Conservation (phyloP, 2,888 invertebrate species). For the Marronus borbonicus region DNA sequence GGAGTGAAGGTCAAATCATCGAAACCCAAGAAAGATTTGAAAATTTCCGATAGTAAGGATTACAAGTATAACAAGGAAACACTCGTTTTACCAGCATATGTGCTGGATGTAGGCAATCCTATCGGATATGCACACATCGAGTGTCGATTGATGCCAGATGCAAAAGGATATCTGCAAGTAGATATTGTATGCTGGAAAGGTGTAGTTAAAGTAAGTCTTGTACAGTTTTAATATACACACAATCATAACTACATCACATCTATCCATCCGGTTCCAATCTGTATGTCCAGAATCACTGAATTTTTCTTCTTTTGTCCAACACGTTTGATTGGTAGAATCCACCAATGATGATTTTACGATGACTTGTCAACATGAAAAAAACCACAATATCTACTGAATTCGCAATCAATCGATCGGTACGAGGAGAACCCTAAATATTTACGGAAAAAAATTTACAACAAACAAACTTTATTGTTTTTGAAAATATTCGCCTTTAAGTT, state of each 20-base stretch:
- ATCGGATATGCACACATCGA: conserved; percentile 56
- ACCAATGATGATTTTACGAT: no score
- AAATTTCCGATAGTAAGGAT: conserved; percentile 14
- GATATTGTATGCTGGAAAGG: conserved; percentile 58
- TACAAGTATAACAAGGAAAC: conserved; percentile 28
- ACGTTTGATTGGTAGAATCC: no score
- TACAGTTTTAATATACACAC: not conserved
- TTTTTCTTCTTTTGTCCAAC: no score
- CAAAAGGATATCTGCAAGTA: conserved; percentile 51
- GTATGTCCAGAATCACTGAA: no score
- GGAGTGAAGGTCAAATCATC: not conserved
- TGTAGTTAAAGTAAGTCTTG: conserved; percentile 55
- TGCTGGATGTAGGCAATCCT: conserved; percentile 54
- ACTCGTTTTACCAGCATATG: conserved; percentile 48
- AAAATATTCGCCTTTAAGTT: no score
- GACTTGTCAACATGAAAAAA: no score
- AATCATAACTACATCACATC: not conserved
- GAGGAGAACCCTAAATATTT: no score
- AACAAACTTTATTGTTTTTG: no score
- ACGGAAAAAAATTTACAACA: no score
- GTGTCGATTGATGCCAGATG: conserved; percentile 56
- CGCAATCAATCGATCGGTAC: no score
- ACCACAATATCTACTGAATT: no score
- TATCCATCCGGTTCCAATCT: no score
- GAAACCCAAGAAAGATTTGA: conserved; percentile 8